Conservation (phyloP, 2,888 invertebrate genomes). For the Apodemia zela region DNA sequence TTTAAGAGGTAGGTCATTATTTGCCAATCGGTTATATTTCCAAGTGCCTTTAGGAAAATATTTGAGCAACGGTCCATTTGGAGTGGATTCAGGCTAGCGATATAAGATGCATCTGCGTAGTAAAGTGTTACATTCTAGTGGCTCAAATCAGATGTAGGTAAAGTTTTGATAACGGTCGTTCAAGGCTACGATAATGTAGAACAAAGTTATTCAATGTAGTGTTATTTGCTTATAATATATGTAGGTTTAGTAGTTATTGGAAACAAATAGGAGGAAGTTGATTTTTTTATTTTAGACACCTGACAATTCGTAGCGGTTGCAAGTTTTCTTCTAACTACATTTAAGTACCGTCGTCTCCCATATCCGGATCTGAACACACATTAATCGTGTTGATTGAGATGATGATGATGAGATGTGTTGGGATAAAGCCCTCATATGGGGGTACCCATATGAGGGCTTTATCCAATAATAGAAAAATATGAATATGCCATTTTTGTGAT, state of each 20-base stretch:
- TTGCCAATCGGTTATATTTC: constrained; percentile 22
- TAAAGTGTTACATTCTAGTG: constrained; percentile 27
- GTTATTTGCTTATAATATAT: neutral
- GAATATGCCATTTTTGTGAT: too few species aligned
- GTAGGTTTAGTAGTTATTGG: neutral
- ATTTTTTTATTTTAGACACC: too few species aligned
- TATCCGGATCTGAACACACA: too few species aligned
- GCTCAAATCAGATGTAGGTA: constrained; percentile 28
- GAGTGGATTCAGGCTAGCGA: constrained; percentile 20
- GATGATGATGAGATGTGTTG: too few species aligned
- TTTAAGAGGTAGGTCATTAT: constrained; percentile 26
- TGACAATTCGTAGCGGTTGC: too few species aligned
- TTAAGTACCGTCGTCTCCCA: too few species aligned
- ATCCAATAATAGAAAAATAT: too few species aligned
- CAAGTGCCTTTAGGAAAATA: constrained; percentile 29
- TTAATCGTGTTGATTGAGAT: too few species aligned
- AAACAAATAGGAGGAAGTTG: too few species aligned
- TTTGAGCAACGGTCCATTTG: constrained; percentile 28
- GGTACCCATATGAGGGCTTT: too few species aligned
- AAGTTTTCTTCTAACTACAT: too few species aligned
- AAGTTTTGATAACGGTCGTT: constrained; percentile 31
- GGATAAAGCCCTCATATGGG: too few species aligned
- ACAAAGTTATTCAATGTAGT: constrained; percentile 6
- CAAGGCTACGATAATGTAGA: constrained; percentile 26
- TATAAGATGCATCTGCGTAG: constrained; percentile 13